phyloP scores from a whole-genome alignment of 35 echinoderm and acorn worm species.

The Apostichopus californicus region DNA sequence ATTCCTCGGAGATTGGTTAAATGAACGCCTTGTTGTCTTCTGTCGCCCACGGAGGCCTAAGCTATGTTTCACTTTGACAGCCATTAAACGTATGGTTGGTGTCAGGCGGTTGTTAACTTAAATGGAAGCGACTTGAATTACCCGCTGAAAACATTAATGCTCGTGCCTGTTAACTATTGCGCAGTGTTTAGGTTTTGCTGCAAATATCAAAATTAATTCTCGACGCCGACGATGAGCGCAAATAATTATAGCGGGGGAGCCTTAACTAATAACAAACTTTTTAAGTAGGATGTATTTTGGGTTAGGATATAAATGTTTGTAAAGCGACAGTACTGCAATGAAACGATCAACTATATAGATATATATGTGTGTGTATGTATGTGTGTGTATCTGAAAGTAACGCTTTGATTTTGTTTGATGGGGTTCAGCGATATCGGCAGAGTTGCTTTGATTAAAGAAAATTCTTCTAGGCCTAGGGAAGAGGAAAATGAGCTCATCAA shows the following conservation, averaged over 20 bases:
- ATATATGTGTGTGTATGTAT: too few species aligned
- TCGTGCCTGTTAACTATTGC: slow-evolving; percentile 43
- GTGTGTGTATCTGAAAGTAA: background rate
- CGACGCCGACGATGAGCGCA: slow-evolving; percentile 42
- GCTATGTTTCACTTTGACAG: slow-evolving; percentile 39
- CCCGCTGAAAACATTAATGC: slow-evolving; percentile 60
- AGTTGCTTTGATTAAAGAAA: background rate
- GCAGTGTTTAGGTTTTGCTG: slow-evolving; percentile 24
- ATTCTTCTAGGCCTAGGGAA: background rate
- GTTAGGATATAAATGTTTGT: slow-evolving; percentile 45
- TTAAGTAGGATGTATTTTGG: slow-evolving; percentile 31
- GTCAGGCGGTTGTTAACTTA: slow-evolving; percentile 56
- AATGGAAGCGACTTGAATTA: slow-evolving; percentile 60
- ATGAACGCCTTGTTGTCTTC: slow-evolving; percentile 47
- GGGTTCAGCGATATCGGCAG: background rate
- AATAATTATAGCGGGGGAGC: slow-evolving; percentile 49
- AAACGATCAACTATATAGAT: background rate
- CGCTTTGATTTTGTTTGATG: background rate
- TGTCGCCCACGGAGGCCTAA: slow-evolving; percentile 27
- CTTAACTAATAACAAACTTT: slow-evolving; percentile 56
- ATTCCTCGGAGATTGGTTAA: slow-evolving; percentile 46
- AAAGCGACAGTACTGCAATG: slow-evolving; percentile 29
- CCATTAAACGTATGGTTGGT: slow-evolving; percentile 36
- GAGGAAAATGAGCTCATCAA: background rate
- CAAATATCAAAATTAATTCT: slow-evolving; percentile 63